Conservation (phyloP, 2,113 vertebrate genomes). For the Paradisaea rubra region DNA sequence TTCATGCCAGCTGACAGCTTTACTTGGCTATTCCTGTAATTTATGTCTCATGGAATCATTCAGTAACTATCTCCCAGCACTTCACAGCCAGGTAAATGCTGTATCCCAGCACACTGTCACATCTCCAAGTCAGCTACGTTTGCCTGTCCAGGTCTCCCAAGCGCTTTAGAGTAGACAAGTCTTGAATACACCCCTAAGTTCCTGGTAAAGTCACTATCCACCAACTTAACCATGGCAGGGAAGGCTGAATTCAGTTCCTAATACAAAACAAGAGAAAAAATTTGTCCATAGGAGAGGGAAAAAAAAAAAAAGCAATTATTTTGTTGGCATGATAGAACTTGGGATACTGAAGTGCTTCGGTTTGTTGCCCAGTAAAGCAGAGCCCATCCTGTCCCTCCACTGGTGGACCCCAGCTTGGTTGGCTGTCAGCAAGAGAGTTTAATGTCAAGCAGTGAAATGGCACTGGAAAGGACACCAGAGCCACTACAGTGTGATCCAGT, state of each 20-base stretch:
- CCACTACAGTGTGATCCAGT: background rate
- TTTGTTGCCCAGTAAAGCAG: background rate
- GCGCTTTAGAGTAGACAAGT: background rate
- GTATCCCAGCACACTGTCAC: background rate
- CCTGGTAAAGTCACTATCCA: background rate
- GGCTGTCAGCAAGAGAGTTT: background rate
- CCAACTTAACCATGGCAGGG: background rate
- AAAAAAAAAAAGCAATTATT: background rate
- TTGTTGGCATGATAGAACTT: background rate
- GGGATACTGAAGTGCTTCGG: background rate
- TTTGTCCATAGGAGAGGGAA: too few species aligned
- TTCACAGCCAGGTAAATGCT: background rate
- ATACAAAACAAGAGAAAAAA: background rate
- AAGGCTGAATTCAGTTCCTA: background rate
- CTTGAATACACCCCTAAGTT: background rate
- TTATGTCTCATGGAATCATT: background rate
- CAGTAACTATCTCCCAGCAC: background rate
- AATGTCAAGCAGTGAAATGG: background rate
- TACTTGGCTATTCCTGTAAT: accelerated
- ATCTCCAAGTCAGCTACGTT: background rate
- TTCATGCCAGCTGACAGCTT: background rate
- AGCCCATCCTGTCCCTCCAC: background rate
- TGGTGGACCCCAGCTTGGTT: background rate
- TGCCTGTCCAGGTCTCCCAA: background rate
- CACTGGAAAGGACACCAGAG: background rate